A percentile compares a stretch with the other conserved stretches of the same genome.
phyloP scores from a whole-genome alignment of 1,140 invertebrate genomes.

The Bombus polaris region DNA sequence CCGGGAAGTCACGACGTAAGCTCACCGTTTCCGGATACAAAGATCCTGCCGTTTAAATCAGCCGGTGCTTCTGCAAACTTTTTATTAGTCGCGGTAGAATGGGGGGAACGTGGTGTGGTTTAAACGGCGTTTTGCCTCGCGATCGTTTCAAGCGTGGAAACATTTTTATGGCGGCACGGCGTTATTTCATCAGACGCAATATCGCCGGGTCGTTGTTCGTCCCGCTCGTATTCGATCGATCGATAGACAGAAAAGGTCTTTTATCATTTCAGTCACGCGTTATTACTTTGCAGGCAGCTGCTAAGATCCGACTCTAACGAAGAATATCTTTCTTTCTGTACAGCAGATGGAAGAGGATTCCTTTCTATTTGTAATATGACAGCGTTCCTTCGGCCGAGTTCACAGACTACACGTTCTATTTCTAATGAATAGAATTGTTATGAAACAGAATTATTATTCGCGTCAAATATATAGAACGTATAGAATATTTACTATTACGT shows the following conservation, averaged over 20 bases:
- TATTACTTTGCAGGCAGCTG: slow-evolving; percentile 24
- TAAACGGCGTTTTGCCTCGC: neutral
- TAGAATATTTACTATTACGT: too few relatives aligned
- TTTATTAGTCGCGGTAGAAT: neutral
- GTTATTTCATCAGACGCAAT: slow-evolving; percentile 3
- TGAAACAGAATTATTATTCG: too few relatives aligned
- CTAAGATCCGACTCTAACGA: slow-evolving; percentile 35
- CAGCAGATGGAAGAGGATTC: too few relatives aligned
- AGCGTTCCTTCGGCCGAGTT: too few relatives aligned
- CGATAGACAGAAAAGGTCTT: neutral
- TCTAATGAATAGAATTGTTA: too few relatives aligned
- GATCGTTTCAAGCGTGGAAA: neutral
- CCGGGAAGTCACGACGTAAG: too few relatives aligned
- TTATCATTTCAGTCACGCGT: slow-evolving; percentile 36
- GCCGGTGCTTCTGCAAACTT: too few relatives aligned
- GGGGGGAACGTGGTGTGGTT: neutral
- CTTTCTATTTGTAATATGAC: too few relatives aligned
- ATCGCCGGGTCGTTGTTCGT: neutral
- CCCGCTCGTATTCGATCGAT: neutral
- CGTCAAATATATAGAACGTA: too few relatives aligned
- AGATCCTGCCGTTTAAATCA: too few relatives aligned
- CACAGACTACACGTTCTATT: too few relatives aligned
- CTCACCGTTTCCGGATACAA: too few relatives aligned
- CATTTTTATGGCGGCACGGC: neutral
- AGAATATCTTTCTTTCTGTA: slow-evolving; percentile 34